phyloP scores from a whole-genome alignment of 2,113 vertebrate species.

The Capricornis sumatraensis region DNA sequence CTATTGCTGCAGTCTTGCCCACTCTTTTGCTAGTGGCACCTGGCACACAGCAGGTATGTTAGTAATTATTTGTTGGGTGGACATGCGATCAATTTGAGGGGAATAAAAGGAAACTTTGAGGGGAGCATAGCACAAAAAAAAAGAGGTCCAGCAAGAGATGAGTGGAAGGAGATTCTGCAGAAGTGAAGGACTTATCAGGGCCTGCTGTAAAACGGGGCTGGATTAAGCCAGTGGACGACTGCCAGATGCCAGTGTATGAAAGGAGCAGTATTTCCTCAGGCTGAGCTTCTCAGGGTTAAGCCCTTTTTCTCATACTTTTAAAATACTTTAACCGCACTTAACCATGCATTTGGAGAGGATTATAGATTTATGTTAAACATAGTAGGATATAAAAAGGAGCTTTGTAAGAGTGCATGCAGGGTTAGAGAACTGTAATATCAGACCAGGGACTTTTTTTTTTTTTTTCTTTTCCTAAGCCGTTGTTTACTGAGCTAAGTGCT shows the following conservation, averaged over 20 bases:
- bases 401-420: slow-evolving; percentile 14
- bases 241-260: slow-evolving; percentile 2
- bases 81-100: not conserved
- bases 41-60: not conserved
- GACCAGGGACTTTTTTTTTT: not conserved
- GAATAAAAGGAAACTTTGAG: not conserved
- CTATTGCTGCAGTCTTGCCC: not conserved
- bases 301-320: slow-evolving; percentile 41
- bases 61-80: not conserved
- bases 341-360: slow-evolving; percentile 56
- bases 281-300: slow-evolving; percentile 46
- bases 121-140: not conserved
- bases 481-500: not conserved
- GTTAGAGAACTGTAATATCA: slow-evolving; percentile 7
- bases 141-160: not conserved
- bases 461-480: not conserved
- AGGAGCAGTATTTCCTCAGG: slow-evolving; percentile 11
- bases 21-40: not conserved
- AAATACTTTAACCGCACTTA: slow-evolving; percentile 49
- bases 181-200: not conserved
- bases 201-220: not conserved
- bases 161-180: not conserved
- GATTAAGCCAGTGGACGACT: not conserved
- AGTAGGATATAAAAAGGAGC: slow-evolving; percentile 51
- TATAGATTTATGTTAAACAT: slow-evolving; percentile 66